Percentiles rank a stretch among this genome's conserved stretches.
Conservation (phyloP, 2,888 invertebrate species). For the Adela reaumurella region DNA sequence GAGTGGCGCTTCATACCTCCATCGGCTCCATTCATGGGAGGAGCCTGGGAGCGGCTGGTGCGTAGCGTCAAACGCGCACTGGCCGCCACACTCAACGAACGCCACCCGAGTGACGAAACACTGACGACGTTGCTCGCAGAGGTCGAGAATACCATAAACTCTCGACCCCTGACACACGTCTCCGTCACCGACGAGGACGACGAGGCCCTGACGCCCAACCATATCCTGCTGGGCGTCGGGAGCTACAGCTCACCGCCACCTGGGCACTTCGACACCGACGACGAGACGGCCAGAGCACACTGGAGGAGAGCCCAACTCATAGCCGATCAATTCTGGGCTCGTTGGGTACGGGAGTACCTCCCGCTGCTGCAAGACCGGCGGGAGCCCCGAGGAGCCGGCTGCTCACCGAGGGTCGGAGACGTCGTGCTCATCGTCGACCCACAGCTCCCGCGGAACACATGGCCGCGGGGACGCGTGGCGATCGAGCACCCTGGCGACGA, state of each 20-base stretch:
- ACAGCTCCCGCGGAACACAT: no score
- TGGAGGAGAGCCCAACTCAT: slow-evolving; percentile 1
- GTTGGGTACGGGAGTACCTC: no score
- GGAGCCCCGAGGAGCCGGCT: no score
- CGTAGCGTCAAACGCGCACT: neutral
- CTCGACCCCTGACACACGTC: neutral
- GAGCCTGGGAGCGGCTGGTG: no score
- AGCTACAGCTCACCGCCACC: neutral
- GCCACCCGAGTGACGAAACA: neutral
- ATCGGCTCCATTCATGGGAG: no score
- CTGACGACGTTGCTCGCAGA: slow-evolving; percentile 3
- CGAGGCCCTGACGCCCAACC: slow-evolving; percentile 3
- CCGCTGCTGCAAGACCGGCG: no score
- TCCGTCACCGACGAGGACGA: neutral
- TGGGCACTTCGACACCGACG: neutral
- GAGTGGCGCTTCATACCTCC: slow-evolving; percentile 5
- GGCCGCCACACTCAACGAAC: neutral
- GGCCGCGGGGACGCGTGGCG: no score
- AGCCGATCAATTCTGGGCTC: neutral
- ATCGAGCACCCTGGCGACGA: no score
- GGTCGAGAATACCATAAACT: slow-evolving; percentile 1
- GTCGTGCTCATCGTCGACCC: no score
- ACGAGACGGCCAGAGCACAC: neutral
- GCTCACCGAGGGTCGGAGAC: no score
- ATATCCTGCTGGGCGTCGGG: neutral